These are phyloP conservation scores for Stichopus horrens DNA, from an alignment of 53 echinoderm and acorn worm species.

Conservation along the genomic window DNA sequence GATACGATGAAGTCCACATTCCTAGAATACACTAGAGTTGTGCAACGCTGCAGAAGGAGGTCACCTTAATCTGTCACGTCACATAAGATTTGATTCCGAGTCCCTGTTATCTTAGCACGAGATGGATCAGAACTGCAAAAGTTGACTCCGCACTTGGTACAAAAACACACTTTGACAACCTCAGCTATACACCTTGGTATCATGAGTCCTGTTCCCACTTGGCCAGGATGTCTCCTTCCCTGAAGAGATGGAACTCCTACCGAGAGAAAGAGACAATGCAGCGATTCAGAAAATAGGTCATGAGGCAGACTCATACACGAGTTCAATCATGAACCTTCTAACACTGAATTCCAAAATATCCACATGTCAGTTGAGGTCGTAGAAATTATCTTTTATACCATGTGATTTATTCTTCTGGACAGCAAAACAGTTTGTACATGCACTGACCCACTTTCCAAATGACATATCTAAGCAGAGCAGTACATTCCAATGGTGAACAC, in stretches of 20 bases:
- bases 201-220: slow-evolving; percentile 77
- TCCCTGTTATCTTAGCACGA: not conserved
- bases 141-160: not conserved
- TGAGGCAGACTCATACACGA: too few species aligned
- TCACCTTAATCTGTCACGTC: not conserved
- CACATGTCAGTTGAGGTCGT: too few species aligned
- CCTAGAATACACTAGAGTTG: not conserved
- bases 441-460: too few species aligned
- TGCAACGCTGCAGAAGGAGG: not conserved
- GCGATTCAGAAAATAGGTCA: not conserved
- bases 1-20: too few species aligned
- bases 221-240: slow-evolving; percentile 95
- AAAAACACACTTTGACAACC: not conserved
- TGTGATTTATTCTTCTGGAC: too few species aligned
- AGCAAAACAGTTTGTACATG: too few species aligned
- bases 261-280: not conserved
- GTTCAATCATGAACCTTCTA: too few species aligned
- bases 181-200: not conserved
- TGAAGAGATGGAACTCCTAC: slow-evolving; percentile 91
- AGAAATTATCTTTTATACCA: too few species aligned
- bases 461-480: too few species aligned
- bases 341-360: too few species aligned
- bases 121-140: not conserved
- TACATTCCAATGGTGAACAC: too few species aligned
- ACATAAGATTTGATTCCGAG: not conserved